phyloP scores from a whole-genome alignment of 2,888 invertebrate genomes.

The Leptopilina myrica region DNA sequence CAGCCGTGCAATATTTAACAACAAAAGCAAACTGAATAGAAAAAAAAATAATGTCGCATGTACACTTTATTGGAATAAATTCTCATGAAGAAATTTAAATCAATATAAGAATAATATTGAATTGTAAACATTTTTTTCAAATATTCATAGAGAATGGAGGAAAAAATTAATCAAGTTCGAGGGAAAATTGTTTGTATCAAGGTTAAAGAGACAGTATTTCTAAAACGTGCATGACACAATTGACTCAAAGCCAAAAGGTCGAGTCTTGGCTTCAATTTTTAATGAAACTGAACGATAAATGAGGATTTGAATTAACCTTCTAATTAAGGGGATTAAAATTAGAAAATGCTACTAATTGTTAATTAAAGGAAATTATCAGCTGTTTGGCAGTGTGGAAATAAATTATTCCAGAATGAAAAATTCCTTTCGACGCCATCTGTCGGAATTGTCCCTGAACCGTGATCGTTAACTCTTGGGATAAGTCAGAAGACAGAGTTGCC shows the following conservation, averaged over 20 bases:
- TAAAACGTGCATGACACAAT: slow-evolving; percentile 13
- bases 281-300: slow-evolving; percentile 3
- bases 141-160: too few species aligned
- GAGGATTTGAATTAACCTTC: not conserved
- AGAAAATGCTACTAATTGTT: not conserved
- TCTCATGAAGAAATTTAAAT: too few species aligned
- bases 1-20: slow-evolving; percentile 21
- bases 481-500: too few species aligned
- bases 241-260: slow-evolving; percentile 18
- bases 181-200: not conserved
- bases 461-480: too few species aligned
- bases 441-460: too few species aligned
- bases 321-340: not conserved
- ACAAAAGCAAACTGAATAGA: not conserved
- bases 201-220: slow-evolving; percentile 5
- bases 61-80: not conserved
- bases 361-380: too few species aligned
- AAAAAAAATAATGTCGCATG: not conserved
- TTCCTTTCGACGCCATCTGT: too few species aligned
- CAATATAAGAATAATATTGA: too few species aligned
- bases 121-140: too few species aligned
- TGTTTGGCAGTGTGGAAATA: too few species aligned
- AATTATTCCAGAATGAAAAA: too few species aligned
- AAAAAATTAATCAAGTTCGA: not conserved
- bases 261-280: slow-evolving; percentile 6